Conservation (phyloP, 2,888 invertebrate genomes). For the Tetheella fluctuosa region DNA sequence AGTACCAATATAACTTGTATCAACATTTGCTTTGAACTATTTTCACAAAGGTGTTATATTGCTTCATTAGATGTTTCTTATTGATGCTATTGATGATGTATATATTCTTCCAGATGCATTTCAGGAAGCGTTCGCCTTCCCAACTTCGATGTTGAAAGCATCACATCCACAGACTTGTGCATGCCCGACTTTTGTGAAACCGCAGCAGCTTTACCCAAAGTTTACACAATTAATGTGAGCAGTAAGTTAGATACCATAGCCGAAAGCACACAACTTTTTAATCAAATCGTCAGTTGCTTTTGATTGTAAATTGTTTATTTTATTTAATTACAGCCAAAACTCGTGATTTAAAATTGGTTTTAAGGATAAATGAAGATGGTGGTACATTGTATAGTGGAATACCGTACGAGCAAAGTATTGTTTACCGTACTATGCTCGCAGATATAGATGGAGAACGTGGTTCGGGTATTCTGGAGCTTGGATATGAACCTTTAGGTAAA, state of each 20-base stretch:
- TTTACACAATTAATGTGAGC: slow-evolving; percentile 74
- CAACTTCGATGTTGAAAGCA: slow-evolving; percentile 59
- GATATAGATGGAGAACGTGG: slow-evolving; percentile 63
- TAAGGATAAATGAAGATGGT: slow-evolving; percentile 56
- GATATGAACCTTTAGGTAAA: slow-evolving; percentile 58
- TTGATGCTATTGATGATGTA: no score
- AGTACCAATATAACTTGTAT: no score
- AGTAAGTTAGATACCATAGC: slow-evolving; percentile 58
- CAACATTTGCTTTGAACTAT: no score
- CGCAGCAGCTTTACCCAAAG: slow-evolving; percentile 66
- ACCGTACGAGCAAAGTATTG: slow-evolving; percentile 53
- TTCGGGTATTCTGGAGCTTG: slow-evolving; percentile 63
- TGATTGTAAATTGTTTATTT: neutral
- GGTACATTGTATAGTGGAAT: slow-evolving; percentile 52
- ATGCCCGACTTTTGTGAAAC: slow-evolving; percentile 76
- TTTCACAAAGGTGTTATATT: no score
- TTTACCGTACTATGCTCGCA: slow-evolving; percentile 52
- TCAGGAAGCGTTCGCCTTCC: slow-evolving; percentile 81
- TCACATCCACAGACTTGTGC: slow-evolving; percentile 76
- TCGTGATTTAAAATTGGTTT: slow-evolving; percentile 51
- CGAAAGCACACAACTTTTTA: neutral
- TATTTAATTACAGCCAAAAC: slow-evolving; percentile 47
- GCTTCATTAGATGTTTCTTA: no score
- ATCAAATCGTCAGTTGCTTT: neutral
- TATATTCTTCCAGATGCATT: slow-evolving; percentile 72